phyloP scores from a whole-genome alignment of 64 coral and sea anemone genomes.

The Montipora sp. region DNA sequence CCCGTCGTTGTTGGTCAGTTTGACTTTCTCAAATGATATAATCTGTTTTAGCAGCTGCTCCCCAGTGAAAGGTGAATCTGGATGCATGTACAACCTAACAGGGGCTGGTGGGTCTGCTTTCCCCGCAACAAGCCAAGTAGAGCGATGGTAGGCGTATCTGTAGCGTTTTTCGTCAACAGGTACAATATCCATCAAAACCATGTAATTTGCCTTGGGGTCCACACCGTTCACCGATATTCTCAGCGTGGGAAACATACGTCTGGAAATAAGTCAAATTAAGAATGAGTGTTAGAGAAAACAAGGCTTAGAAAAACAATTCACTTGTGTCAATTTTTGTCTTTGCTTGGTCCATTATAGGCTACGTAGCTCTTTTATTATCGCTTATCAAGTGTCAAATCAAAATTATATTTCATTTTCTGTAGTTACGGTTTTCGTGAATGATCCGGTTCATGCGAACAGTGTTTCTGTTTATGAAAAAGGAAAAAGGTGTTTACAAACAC shows the following conservation, averaged over 20 bases:
- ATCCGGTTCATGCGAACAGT: neutral
- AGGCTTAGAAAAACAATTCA: neutral
- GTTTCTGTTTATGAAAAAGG: slow-evolving; percentile 22
- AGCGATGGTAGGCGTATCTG: slow-evolving; percentile 98
- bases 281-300: neutral
- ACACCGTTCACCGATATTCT: slow-evolving; percentile 94
- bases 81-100: slow-evolving; percentile 97
- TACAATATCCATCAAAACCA: slow-evolving; percentile 98
- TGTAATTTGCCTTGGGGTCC: slow-evolving; percentile 95
- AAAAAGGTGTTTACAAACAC: slow-evolving; percentile 50
- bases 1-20: slow-evolving; percentile 96
- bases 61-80: slow-evolving; percentile 96
- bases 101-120: slow-evolving; percentile 97
- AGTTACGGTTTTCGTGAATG: slow-evolving; percentile 38
- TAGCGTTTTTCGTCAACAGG: slow-evolving; percentile 98
- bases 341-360: slow-evolving; percentile 26
- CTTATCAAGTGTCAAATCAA: slow-evolving; percentile 35
- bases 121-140: slow-evolving; percentile 96
- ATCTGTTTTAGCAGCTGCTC: slow-evolving; percentile 98
- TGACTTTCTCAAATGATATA: slow-evolving; percentile 99
- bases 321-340: neutral
- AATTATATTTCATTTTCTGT: neutral
- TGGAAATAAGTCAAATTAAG: slow-evolving; percentile 24
- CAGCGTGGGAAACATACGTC: slow-evolving; percentile 97
- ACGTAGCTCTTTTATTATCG: neutral